These are phyloP conservation scores for Lycocerus yunnanus DNA, from an alignment of 2,888 invertebrate genomes.

Conservation along the genomic window DNA sequence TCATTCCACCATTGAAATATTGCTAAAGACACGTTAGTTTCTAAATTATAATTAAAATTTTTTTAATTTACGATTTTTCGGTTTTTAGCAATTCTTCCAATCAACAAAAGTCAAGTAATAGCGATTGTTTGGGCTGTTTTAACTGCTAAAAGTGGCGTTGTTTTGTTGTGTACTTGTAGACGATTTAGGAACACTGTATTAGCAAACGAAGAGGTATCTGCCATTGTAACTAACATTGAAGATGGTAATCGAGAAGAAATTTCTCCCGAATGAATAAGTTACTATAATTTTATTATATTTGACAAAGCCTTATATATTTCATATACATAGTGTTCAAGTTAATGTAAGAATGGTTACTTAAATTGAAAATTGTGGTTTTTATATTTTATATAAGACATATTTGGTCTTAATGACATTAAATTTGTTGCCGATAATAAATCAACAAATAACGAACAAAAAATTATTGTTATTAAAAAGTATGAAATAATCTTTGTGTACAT, in stretches of 20 bases:
- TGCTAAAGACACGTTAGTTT: constrained; percentile 37
- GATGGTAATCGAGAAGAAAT: background rate
- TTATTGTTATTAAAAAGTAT: background rate
- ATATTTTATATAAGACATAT: background rate
- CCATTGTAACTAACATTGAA: background rate
- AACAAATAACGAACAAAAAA: too few relatives aligned
- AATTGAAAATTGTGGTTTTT: background rate
- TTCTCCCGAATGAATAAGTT: background rate
- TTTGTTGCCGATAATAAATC: background rate
- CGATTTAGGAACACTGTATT: background rate
- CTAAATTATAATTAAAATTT: background rate
- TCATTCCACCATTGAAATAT: constrained; percentile 45
- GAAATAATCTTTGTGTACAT: background rate
- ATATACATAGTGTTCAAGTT: background rate
- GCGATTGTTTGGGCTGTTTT: constrained; percentile 61
- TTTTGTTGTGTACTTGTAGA: constrained; percentile 52
- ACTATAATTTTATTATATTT: background rate
- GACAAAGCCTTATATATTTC: background rate
- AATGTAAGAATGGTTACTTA: background rate
- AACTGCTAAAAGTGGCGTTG: constrained; percentile 60
- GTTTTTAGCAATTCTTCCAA: constrained; percentile 57
- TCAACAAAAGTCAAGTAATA: constrained; percentile 57
- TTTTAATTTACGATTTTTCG: constrained; percentile 7
- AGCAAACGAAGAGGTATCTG: background rate
- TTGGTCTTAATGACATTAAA: background rate